A percentile compares a stretch with the other conserved stretches of the same genome.
Evolutionary conservation across 2,797 vertebrate species (phyloP).

Genomic region (Tragopan temminckii): DNA sequence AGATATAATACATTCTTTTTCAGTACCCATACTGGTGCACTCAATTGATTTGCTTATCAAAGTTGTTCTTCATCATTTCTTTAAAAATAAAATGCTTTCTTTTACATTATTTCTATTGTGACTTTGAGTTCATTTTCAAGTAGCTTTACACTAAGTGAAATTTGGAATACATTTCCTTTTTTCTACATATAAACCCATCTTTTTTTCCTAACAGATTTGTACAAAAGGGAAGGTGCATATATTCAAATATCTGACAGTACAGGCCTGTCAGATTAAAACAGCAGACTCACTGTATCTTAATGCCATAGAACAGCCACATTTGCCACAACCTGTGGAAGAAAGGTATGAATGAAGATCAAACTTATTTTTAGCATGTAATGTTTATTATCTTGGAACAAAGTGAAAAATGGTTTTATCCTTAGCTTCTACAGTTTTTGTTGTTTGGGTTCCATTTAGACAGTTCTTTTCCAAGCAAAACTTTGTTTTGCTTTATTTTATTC

Average conservation of each 20-base stretch:
- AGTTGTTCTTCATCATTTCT: neutral
- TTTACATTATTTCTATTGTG: neutral
- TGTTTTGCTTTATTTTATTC: neutral
- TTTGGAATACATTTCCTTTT: neutral
- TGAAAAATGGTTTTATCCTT: neutral
- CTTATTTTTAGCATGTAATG: neutral
- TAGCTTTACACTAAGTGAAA: neutral
- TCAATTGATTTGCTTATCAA: neutral
- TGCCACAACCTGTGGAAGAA: constrained; percentile 87
- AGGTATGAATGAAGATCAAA: constrained; percentile 81
- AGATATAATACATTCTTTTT: neutral
- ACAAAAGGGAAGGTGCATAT: constrained; percentile 96
- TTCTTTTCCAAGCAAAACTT: neutral
- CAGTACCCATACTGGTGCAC: neutral
- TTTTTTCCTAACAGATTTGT: constrained; percentile 86
- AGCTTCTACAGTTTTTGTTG: neutral
- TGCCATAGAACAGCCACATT: constrained; percentile 87
- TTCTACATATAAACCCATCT: neutral
- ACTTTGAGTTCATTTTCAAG: neutral
- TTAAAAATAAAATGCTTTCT: fast-evolving
- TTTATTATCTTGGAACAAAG: neutral
- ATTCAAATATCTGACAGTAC: constrained; percentile 94
- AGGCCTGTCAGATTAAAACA: constrained; percentile 94
- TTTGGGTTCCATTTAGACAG: neutral
- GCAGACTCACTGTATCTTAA: constrained; percentile 90